These are phyloP conservation scores for Tribolium madens DNA, from an alignment of 1,140 invertebrate genomes.

Conservation along the genomic window DNA sequence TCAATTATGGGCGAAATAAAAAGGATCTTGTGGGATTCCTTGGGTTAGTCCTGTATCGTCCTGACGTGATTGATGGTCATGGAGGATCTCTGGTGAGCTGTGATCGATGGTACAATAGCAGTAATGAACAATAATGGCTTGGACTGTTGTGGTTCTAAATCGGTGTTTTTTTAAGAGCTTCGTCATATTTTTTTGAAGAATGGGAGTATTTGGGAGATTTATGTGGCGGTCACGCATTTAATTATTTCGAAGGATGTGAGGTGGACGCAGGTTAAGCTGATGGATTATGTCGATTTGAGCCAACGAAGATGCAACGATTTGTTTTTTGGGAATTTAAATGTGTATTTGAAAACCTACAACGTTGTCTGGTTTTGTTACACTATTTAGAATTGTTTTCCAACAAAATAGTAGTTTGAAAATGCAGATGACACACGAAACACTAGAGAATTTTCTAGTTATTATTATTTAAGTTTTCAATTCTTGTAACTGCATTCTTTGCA, in stretches of 20 bases:
- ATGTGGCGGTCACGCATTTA: not conserved
- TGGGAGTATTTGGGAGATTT: conserved; percentile 7
- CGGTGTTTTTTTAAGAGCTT: not conserved
- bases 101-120: conserved; percentile 40
- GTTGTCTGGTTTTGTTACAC: no score
- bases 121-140: conserved; percentile 39
- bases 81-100: conserved; percentile 21
- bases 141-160: conserved; percentile 24
- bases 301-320: not conserved
- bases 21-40: not conserved
- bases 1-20: conserved; percentile 31
- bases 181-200: not conserved
- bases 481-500: no score
- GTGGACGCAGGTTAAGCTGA: not conserved
- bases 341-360: no score
- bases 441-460: no score
- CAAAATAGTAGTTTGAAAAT: no score
- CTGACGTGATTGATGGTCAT: conserved; percentile 28
- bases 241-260: not conserved
- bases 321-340: no score
- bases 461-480: no score
- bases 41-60: conserved; percentile 15
- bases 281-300: conserved; percentile 1
- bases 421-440: no score
- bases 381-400: no score